Conservation (phyloP, 2,797 vertebrate species). For the Aplochiton taeniatus region DNA sequence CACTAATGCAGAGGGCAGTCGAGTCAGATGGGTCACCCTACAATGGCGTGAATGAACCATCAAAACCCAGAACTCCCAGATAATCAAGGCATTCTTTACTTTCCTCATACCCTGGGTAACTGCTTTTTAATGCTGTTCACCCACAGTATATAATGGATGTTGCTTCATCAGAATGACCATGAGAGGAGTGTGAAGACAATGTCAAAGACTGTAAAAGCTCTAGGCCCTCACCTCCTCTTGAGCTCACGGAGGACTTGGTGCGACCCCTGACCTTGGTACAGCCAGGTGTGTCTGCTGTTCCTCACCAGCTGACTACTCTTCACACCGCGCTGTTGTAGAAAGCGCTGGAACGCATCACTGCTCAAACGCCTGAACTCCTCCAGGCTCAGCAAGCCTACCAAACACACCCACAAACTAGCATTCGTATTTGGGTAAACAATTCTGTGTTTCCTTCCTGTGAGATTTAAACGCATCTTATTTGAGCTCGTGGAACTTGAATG, state of each 20-base stretch:
- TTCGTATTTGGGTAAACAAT: no score
- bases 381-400: constrained; percentile 86
- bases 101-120: no score
- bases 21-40: constrained; percentile 90
- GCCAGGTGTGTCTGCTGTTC: constrained; percentile 97
- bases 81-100: no score
- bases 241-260: constrained; percentile 91
- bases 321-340: constrained; percentile 86
- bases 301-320: constrained; percentile 92
- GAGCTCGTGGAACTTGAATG: background rate
- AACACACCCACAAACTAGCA: constrained; percentile 14
- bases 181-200: background rate
- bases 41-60: background rate
- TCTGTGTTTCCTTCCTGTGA: no score
- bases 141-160: no score
- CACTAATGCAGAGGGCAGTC: constrained; percentile 86
- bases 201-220: background rate
- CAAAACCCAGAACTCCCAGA: no score
- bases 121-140: no score
- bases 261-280: constrained; percentile 94
- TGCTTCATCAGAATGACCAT: no score
- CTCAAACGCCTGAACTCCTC: constrained; percentile 92
- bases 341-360: constrained; percentile 92
- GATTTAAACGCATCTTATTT: no score
- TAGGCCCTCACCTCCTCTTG: constrained; percentile 80